Evolutionary conservation across 1,140 invertebrate genomes (phyloP), one percentile per base, ranked within the genome.

Genomic region (Polypedilum pembai): DNA sequence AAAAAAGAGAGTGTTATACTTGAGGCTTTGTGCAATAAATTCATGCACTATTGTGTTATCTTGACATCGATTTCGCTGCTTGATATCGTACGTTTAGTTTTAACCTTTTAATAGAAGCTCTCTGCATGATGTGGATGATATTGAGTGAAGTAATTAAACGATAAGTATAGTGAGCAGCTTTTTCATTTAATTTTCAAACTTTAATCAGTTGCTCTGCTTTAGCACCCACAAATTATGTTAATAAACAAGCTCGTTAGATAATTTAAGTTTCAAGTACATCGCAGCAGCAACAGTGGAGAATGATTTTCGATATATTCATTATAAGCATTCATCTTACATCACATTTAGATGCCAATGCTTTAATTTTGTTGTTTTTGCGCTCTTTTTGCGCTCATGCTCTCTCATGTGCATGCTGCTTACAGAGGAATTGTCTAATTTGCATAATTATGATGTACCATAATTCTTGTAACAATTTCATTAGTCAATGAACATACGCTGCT

Each of bases 241-340:
- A 69, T 69, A 69, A 69, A 69, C 65, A 69, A 20, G 17, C 65
- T 69, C 65, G 65, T 69, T 69, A 69, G 17, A 18, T 18, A 69
- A 69, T 69, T 56, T 69, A 69, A 69, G 17, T 69, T 69, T 69
- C 65, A 69, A 69, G 65, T 69, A 69, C 65, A 69, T 69, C 17
- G 65, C 10, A 18, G 18, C 2, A 56, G 45, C 45, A 12, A 56
- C 45, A 12, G 8, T 56, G 10, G 45, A 3, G n/a, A 15, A 3
- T 3, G 45, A 56, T 56, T 56, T 17, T 15, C 10, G n/a, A 12
- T 56, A 12, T 56, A 56, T 56, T 12, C 45, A 17, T 17, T 56
- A 15, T 33, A 33, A 33, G 24, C 24, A 33, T 56, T 56, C 12
- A 56, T 20, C 17, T 69, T 69, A 18, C 65, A 69, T 69, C 65